A percentile compares a stretch with the other conserved stretches of the same genome.
phyloP scores from a whole-genome alignment of 92 coral and sea anemone genomes.

The Virgularia gustaviana region DNA sequence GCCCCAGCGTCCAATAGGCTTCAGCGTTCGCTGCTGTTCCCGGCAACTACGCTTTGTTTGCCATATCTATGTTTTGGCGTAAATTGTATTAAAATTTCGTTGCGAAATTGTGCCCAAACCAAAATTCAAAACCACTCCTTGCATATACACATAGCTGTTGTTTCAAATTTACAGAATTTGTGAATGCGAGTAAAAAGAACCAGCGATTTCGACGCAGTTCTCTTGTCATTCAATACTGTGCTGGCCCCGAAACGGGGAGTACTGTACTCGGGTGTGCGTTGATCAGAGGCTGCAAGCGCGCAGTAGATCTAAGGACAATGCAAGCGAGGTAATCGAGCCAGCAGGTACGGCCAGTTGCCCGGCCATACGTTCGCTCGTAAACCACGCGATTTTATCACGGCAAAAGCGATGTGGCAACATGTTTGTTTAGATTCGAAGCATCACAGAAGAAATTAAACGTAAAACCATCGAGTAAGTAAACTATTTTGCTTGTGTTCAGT shows the following conservation, averaged over 20 bases:
- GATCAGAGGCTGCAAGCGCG: constrained; percentile 1
- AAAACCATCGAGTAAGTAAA: constrained; percentile 16
- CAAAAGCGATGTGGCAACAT: constrained; percentile 14
- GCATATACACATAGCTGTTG: neutral
- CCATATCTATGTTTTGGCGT: neutral
- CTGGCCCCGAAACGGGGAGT: constrained; percentile 45
- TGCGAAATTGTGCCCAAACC: neutral
- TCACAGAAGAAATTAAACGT: constrained; percentile 20
- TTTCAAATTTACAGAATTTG: neutral
- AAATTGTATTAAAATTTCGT: neutral
- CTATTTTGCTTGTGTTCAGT: constrained; percentile 16
- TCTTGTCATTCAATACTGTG: constrained; percentile 45
- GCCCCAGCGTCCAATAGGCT: constrained; percentile 74
- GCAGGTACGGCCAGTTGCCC: constrained; percentile 17
- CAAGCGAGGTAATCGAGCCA: constrained; percentile 30
- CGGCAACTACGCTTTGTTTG: too few species aligned
- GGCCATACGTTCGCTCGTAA: neutral
- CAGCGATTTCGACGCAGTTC: constrained; percentile 14
- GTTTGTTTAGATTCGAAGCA: neutral
- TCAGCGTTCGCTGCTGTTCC: constrained; percentile 20
- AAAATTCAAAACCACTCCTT: neutral
- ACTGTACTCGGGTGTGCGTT: constrained; percentile 11
- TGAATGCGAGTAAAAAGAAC: constrained; percentile 14
- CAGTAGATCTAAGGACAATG: constrained; percentile 41
- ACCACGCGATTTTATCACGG: constrained; percentile 10